These are phyloP conservation scores for Nomada ruficornis DNA, from an alignment of 2,888 invertebrate genomes.

Conservation along the genomic window DNA sequence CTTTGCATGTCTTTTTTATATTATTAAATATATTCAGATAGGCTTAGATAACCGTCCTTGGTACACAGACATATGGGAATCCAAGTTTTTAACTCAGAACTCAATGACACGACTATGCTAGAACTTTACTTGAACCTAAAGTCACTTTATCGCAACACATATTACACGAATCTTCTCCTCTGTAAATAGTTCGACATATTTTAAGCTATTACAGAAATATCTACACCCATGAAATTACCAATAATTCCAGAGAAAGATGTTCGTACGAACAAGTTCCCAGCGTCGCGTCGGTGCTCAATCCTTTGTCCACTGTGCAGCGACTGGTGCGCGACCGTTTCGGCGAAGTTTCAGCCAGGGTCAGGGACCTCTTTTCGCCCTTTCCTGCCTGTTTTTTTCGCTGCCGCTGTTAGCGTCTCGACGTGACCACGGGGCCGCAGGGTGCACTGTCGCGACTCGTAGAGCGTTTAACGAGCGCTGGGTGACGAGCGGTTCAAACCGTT, in stretches of 20 bases:
- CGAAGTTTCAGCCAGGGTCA: slow-evolving; percentile 57
- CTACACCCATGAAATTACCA: not conserved
- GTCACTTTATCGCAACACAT: too few species aligned
- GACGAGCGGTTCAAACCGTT: slow-evolving; percentile 77
- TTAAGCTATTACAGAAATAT: too few species aligned
- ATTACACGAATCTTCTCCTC: too few species aligned
- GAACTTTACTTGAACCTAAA: too few species aligned
- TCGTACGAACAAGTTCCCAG: slow-evolving; percentile 28
- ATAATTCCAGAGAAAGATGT: slow-evolving; percentile 17
- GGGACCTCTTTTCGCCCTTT: slow-evolving; percentile 66
- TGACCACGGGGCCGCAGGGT: slow-evolving; percentile 65
- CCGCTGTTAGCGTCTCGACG: slow-evolving; percentile 66
- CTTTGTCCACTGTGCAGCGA: slow-evolving; percentile 51
- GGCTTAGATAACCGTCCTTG: too few species aligned
- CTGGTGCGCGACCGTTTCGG: slow-evolving; percentile 57
- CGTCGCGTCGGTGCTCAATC: slow-evolving; percentile 14
- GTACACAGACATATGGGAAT: too few species aligned
- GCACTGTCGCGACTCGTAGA: slow-evolving; percentile 68
- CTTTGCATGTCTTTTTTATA: not conserved
- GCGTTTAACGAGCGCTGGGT: slow-evolving; percentile 78
- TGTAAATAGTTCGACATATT: too few species aligned
- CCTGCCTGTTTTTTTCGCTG: slow-evolving; percentile 51
- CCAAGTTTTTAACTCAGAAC: too few species aligned
- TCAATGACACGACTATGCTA: too few species aligned
- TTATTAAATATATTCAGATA: not conserved